Evolutionary conservation across 1,140 invertebrate species (phyloP), one percentile per base, ranked within the genome.

Genomic region (Homalodisca vitripennis): DNA sequence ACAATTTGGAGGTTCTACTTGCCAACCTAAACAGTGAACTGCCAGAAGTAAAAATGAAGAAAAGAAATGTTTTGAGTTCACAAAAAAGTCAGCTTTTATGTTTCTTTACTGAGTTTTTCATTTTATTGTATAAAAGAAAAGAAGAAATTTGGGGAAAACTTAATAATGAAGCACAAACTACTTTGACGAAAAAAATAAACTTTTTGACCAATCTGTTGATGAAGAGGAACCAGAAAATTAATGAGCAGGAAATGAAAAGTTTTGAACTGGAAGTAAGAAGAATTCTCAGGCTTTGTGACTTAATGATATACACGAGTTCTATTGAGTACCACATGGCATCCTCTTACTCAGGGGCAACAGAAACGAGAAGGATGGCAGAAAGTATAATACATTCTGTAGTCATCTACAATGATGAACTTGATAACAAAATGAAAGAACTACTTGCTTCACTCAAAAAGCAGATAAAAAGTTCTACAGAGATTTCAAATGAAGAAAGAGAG

Each of bases 401-500:
- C 6, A 34, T 63, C 0, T 64, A 32, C 27, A 51, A 60, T 0
- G 31, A 70, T 22, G 24, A 2, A 29, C 20, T 26, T 14, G 41
- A 64, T 47, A 48, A 46, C 20, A 24, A 27, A 6, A 20, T 31
- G 17, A 46, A 66, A 66, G 20, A 12, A 13, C 17, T 17, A 47
- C 41, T 66, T 14, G 22, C 12, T 2, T 17, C 46, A 46, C 41
- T 66, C 1, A 46, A 64, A 34, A 14, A 22, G 1, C 3, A 10
- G 6, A 46, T 24, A 12, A 46, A 14, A 47, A 46, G 55, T 27
- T 26, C 63, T 6, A 46, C 34, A 31, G 32, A 24, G 10, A 47
- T 66, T 13, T 81, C 78, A 3, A 81, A 85, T n/a, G 68, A 77
- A 51, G 89, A 91, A 77, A 79, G 80, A 66, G 70, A 79, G 41